Percentiles rank a stretch among this genome's conserved stretches.
Conservation (phyloP, 2,888 invertebrate species). For the Seira musarum region DNA sequence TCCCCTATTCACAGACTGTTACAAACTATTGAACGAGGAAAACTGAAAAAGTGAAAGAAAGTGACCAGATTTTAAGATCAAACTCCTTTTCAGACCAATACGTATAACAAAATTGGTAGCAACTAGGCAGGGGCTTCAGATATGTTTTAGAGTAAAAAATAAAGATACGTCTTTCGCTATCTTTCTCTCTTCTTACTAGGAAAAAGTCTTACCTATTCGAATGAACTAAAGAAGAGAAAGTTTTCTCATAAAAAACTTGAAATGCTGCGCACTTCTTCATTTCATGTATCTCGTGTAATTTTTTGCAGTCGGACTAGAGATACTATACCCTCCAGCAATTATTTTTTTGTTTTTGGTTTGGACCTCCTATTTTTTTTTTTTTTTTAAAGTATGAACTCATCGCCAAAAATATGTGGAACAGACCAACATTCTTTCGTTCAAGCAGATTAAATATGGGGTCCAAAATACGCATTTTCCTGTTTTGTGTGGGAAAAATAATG, state of each 20-base stretch:
- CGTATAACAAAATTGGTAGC: not conserved
- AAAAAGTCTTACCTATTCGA: conserved; percentile 6
- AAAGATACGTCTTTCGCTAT: not conserved
- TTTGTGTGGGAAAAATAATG: not conserved
- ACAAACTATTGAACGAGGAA: not conserved
- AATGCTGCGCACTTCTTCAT: conserved; percentile 36
- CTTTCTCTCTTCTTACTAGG: not conserved
- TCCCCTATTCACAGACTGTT: too few species aligned
- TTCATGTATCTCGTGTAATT: not conserved
- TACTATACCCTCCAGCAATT: conserved; percentile 30
- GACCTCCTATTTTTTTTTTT: not conserved
- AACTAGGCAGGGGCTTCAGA: not conserved
- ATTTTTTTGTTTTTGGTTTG: conserved; percentile 44
- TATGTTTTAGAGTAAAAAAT: not conserved
- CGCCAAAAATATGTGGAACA: not conserved
- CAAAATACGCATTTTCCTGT: not conserved
- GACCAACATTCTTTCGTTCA: not conserved
- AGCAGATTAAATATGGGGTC: not conserved
- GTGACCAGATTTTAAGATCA: not conserved
- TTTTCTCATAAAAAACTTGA: conserved; percentile 61
- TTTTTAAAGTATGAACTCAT: not conserved
- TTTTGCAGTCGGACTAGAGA: conserved; percentile 33
- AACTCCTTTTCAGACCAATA: not conserved
- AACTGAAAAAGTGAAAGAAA: not conserved
- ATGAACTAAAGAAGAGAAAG: conserved; percentile 31